Evolutionary conservation across 2,888 invertebrate genomes (phyloP).

Genomic region (Pseudococcus longispinus): DNA sequence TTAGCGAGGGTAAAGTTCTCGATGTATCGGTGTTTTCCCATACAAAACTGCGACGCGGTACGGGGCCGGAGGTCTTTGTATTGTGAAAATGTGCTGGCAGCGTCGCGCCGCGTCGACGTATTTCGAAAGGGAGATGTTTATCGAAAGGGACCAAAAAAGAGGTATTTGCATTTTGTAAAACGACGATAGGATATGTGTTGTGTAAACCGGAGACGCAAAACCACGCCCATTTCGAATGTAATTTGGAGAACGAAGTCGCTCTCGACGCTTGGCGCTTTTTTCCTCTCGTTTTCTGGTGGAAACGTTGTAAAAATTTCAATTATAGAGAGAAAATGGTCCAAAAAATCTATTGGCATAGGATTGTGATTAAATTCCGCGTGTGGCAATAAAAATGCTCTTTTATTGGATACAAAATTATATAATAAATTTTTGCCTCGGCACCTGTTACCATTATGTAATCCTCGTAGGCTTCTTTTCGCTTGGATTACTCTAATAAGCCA

Average conservation of each 20-base stretch:
- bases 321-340: slow-evolving; percentile 18
- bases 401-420: neutral
- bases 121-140: slow-evolving; percentile 23
- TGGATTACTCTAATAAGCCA: neutral
- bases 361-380: slow-evolving; percentile 16
- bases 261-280: neutral
- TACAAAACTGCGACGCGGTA: neutral
- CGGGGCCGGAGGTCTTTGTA: neutral
- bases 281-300: neutral
- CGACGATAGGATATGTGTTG: neutral
- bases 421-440: slow-evolving; percentile 37
- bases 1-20: slow-evolving; percentile 13
- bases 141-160: slow-evolving; percentile 10
- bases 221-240: slow-evolving; percentile 20
- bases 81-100: neutral
- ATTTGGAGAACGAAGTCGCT: neutral
- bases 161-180: slow-evolving; percentile 19
- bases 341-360: slow-evolving; percentile 22
- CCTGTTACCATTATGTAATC: neutral
- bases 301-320: slow-evolving; percentile 9
- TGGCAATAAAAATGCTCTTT: neutral
- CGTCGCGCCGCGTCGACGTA: neutral
- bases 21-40: neutral
- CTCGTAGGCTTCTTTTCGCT: neutral
- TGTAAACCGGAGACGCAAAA: neutral